Evolutionary conservation across 2,888 invertebrate species (phyloP).

Genomic region (Stictocephala bisonia): DNA sequence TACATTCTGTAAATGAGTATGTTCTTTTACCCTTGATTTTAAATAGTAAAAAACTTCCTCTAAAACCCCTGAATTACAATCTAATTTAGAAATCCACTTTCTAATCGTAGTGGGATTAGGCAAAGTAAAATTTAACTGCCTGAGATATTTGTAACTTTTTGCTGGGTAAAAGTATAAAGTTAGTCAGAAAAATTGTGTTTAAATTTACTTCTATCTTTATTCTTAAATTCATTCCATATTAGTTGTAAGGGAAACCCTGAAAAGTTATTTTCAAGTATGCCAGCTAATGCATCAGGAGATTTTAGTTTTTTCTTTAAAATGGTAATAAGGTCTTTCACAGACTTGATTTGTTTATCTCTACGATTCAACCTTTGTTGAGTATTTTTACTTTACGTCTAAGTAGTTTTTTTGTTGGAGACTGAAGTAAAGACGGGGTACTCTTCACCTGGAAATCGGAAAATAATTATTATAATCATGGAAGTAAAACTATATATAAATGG

Average conservation of each 20-base stretch:
- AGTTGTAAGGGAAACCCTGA: background rate
- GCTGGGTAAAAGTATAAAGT: background rate
- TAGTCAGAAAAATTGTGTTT: background rate
- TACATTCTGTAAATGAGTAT: background rate
- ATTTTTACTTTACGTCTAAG: too few relatives aligned
- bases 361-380: too few relatives aligned
- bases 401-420: too few relatives aligned
- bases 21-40: background rate
- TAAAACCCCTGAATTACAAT: background rate
- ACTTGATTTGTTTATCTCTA: too few relatives aligned
- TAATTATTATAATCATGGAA: too few relatives aligned
- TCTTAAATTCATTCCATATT: background rate
- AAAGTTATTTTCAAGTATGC: background rate
- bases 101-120: background rate
- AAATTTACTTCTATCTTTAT: background rate
- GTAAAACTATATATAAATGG: too few relatives aligned
- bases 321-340: background rate
- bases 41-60: background rate
- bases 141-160: background rate
- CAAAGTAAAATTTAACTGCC: background rate
- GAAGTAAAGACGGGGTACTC: too few relatives aligned
- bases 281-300: background rate
- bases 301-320: background rate
- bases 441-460: too few relatives aligned
- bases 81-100: background rate